Evolutionary conservation across 2,113 vertebrate genomes (phyloP), one percentile per base, ranked within the genome.

Genomic region (Camelus dromedarius): DNA sequence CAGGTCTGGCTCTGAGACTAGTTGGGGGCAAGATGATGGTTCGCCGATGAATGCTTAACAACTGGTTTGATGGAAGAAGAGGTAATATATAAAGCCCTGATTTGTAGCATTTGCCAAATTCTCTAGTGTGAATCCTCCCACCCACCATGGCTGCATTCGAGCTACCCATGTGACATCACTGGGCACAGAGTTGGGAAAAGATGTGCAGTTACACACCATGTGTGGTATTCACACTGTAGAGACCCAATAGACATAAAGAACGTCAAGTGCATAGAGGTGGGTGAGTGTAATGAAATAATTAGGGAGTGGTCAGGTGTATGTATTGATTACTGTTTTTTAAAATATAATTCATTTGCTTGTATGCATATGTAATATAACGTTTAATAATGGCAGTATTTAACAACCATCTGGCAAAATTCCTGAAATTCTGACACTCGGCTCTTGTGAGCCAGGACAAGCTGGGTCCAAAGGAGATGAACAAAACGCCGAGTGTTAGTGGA

Each of bases 311-410:
- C 69, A 91, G n/a, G 14, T 66, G 93, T 80, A 76, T 52, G 38
- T 85, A 73, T 73, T 1, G 46, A 75, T 84, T 72, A 54, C 75
- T 90, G 70, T 73, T 81, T 95, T 76, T 50, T 42, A 42, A 42
- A 58, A 91, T 26, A 42, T 66, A 76, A 80, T 54, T 77, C 86
- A 75, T 69, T 85, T 84, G 69, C 90, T 62, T 95, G 32, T 66
- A 32, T 67, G 28, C 11, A 60, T 95, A 9, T 5, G 26, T 94
- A 80, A 75, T 80, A 75, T 83, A 80, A 92, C 54, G 84, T 62
- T 93, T 80, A 73, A 82, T 93, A 62, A 72, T 73, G 67, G 16
- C 32, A 46, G 22, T 83, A 24, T 72, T 91, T 84, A 69, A 95
- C 60, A 72, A n/a, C 20, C 19, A 54, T 76, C 72, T 80, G 69